These are phyloP conservation scores for Hippasteria phrygiana DNA, from an alignment of 53 echinoderm and acorn worm species.

Conservation along the genomic window DNA sequence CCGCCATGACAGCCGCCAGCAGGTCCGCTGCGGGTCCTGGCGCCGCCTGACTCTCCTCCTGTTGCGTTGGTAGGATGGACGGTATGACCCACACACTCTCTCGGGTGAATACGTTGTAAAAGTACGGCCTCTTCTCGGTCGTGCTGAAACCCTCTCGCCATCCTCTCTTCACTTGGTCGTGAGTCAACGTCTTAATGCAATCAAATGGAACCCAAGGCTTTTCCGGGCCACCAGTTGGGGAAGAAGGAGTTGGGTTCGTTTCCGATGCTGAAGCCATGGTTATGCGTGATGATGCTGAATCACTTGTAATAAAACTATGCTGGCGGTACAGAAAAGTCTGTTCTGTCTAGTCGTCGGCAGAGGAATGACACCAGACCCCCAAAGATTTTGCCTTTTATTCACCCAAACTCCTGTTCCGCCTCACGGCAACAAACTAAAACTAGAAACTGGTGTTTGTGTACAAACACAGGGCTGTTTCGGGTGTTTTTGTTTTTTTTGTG, in stretches of 20 bases:
- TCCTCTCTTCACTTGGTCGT: background rate
- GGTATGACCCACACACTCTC: constrained; percentile 24
- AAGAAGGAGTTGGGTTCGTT: background rate
- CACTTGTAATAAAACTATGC: no score
- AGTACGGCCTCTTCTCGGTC: constrained; percentile 2
- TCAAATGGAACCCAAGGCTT: constrained; percentile 3
- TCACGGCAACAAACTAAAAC: no score
- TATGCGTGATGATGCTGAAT: no score
- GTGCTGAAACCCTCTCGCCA: constrained; percentile 21
- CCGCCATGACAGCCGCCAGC: constrained; percentile 12
- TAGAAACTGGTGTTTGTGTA: no score
- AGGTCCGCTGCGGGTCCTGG: background rate
- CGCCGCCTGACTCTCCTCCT: constrained; percentile 1
- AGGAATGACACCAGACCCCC: no score
- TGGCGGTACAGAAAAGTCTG: no score
- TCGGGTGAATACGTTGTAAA: constrained; percentile 9
- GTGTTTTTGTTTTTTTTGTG: no score
- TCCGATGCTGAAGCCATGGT: no score
- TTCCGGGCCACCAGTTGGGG: background rate
- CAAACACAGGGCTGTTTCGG: no score
- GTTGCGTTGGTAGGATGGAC: background rate
- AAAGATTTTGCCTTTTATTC: no score
- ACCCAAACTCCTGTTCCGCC: no score
- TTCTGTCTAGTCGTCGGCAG: no score
- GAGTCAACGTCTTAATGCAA: constrained; percentile 1